These are phyloP conservation scores for Channallabes apus DNA, from an alignment of 2,797 vertebrate species.

Conservation along the genomic window DNA sequence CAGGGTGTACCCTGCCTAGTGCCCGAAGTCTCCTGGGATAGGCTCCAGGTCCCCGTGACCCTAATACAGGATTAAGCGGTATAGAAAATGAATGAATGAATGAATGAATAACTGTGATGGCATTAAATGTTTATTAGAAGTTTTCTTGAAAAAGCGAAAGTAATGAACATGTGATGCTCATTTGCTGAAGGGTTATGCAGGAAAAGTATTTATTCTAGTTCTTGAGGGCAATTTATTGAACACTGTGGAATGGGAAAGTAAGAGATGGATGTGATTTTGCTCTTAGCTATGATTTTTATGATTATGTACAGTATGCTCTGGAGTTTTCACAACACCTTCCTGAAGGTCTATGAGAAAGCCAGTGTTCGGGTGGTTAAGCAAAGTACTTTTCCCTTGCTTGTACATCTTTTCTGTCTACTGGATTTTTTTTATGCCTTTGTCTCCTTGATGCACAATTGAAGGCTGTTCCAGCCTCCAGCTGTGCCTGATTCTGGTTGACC, in stretches of 20 bases:
- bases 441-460: neutral
- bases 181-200: neutral
- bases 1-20: too few species aligned
- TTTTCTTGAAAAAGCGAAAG: neutral
- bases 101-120: too few species aligned
- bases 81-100: too few species aligned
- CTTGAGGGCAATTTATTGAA: neutral
- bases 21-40: too few species aligned
- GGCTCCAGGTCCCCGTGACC: too few species aligned
- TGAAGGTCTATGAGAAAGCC: neutral
- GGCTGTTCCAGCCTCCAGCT: neutral
- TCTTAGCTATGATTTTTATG: neutral
- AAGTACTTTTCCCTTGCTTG: neutral
- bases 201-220: neutral
- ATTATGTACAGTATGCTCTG: neutral
- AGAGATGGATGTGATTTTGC: neutral
- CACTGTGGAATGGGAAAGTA: neutral
- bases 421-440: neutral
- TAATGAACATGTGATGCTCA: neutral
- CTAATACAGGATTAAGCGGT: too few species aligned
- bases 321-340: neutral
- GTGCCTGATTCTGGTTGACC: neutral
- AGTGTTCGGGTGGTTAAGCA: neutral
- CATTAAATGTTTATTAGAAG: neutral
- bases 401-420: neutral